Evolutionary conservation across 2,797 vertebrate species (phyloP).

Genomic region (Threskiornis aethiopicus): DNA sequence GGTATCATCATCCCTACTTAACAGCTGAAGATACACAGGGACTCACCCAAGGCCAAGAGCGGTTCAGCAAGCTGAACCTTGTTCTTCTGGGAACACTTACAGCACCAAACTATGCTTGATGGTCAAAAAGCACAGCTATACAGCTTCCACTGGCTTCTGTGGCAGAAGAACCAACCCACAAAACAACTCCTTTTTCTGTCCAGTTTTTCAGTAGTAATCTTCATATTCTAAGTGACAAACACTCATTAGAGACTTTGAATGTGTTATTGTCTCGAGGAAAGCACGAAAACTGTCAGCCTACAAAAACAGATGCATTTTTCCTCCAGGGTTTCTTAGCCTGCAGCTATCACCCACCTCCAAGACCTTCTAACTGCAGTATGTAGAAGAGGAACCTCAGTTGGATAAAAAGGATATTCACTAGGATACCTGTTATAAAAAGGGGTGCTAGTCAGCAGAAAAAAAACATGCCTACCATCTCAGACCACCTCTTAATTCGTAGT

Average conservation of each 20-base stretch:
- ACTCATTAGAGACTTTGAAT: not conserved
- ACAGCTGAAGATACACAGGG: not conserved
- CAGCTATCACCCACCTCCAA: not conserved
- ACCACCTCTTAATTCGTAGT: not conserved
- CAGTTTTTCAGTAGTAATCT: not conserved
- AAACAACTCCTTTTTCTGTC: not conserved
- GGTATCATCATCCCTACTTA: not conserved
- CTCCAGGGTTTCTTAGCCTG: not conserved
- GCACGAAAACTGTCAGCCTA: not conserved
- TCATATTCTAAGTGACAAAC: not conserved
- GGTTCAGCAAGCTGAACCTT: not conserved
- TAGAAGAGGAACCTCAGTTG: not conserved
- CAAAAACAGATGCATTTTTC: not conserved
- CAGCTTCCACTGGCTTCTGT: not conserved
- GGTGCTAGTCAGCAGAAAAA: not conserved
- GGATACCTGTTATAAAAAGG: not conserved
- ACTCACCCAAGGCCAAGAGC: not conserved
- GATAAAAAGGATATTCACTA: not conserved
- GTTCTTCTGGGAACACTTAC: not conserved
- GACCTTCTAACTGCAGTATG: not conserved
- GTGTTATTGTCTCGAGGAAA: not conserved
- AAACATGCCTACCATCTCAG: not conserved
- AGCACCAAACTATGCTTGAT: fast-evolving
- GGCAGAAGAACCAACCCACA: not conserved
- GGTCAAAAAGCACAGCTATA: not conserved